Conservation (phyloP, 2,797 vertebrate genomes). For the Tenualosa ilisha region DNA sequence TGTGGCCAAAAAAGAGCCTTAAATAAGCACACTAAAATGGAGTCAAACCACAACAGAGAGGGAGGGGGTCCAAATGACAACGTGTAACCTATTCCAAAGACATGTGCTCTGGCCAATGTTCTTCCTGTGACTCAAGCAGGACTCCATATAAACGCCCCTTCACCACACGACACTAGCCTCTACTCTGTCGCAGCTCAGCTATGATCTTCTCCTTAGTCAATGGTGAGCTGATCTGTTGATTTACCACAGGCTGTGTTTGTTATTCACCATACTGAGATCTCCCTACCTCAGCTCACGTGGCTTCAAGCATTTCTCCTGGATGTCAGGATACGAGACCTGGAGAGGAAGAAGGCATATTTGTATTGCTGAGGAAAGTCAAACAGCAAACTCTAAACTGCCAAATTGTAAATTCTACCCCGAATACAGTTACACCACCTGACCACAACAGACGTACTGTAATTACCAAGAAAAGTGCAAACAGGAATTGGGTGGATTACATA, state of each 20-base stretch:
- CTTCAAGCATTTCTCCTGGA: background rate
- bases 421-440: background rate
- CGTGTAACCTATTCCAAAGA: slow-evolving; percentile 5
- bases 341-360: background rate
- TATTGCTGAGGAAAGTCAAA: background rate
- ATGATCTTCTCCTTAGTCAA: background rate
- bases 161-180: background rate
- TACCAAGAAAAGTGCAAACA: too few relatives aligned
- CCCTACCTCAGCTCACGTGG: background rate
- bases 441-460: background rate
- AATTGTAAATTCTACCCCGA: background rate
- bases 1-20: background rate
- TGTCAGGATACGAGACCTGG: background rate
- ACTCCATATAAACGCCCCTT: background rate
- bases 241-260: background rate
- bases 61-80: background rate
- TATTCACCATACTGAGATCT: background rate
- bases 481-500: background rate
- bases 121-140: background rate
- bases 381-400: background rate
- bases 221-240: background rate
- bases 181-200: background rate
- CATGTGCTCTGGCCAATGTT: background rate
- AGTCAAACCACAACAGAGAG: background rate
- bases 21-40: background rate